Evolutionary conservation across 1,140 invertebrate species (phyloP).

Genomic region (Halictus rubicundus): DNA sequence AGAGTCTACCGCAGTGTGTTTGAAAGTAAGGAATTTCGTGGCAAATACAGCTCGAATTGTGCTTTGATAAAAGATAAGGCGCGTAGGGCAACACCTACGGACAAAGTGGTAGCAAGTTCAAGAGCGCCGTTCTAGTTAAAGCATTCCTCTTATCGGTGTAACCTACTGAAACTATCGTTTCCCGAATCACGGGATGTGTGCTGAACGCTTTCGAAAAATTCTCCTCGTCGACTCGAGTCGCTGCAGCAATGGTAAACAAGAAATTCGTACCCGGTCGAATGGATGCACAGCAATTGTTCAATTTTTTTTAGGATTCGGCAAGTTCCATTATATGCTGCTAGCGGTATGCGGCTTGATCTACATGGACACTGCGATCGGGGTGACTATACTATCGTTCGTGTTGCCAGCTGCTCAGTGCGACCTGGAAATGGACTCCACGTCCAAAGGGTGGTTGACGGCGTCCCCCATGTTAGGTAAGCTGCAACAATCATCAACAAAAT

Average conservation of each 20-base stretch:
- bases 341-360: constrained; percentile 87
- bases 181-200: no score
- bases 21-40: neutral
- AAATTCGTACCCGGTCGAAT: no score
- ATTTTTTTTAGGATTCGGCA: constrained; percentile 86
- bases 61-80: neutral
- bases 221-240: no score
- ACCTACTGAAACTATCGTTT: neutral
- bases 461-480: constrained; percentile 87
- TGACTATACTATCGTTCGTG: constrained; percentile 92
- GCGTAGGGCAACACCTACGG: neutral
- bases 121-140: neutral
- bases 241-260: no score
- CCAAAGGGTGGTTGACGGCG: constrained; percentile 88
- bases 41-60: neutral
- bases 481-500: no score
- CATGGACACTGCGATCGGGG: constrained; percentile 89
- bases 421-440: constrained; percentile 86
- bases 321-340: constrained; percentile 87
- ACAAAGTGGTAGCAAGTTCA: neutral
- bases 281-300: neutral
- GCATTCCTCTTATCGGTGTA: neutral
- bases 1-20: no score
- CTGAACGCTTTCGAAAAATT: no score
- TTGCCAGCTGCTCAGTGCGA: constrained; percentile 89